Base-by-base conservation (phyloP, 2,113 vertebrate genomes). In the Mionectes macconnelli region DNA sequence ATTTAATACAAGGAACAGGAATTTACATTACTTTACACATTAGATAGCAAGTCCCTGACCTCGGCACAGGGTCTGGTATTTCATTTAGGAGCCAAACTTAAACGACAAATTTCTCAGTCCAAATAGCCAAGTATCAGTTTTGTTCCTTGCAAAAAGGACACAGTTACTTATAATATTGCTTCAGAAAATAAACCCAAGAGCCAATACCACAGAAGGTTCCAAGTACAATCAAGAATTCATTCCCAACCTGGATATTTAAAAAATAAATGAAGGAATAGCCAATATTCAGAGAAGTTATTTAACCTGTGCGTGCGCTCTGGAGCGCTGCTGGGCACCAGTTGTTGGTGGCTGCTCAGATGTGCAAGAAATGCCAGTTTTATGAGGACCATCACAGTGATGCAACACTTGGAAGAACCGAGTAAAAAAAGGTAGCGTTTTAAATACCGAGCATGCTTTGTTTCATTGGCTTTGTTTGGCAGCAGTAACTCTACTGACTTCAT, bases 301-400 rank as follows among this genome's bases (percentile, higher is more conserved):
- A 63, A 76, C 33, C 72, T 77, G 83, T 87, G 88, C 5, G 19
- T 74, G 45, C 88, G 70, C 76, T 93, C 93, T 53, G 97, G 98
- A 67, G 98, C 87, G 80, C 91, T 97, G 97, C 89, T 95, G 97
- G 92, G 90, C 85, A 90, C 82, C 96, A 95, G 91, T 98, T 96
- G 88, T 97, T 95, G 97, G 97, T 97, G 98, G 96, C 94, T 94
- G 78, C 68, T 89, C 47, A 64, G 78, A 95, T 90, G 92, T 69
- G 92, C 90, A 96, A 95, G 95, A 74, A 93, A 97, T 82, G 53
- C 57, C 47, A 79, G 44, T 68, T 84, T 79, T 31, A 52, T 40
- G 94, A 92, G 64, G 77, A 89, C 73, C 74, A 85, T 97, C 97
- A 98, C 98, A 98, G 98, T 98, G 98, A 95, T 88, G 55, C 13